Base-by-base conservation (phyloP, 2,888 invertebrate genomes). In the Acanthosoma haemorrhoidale region DNA sequence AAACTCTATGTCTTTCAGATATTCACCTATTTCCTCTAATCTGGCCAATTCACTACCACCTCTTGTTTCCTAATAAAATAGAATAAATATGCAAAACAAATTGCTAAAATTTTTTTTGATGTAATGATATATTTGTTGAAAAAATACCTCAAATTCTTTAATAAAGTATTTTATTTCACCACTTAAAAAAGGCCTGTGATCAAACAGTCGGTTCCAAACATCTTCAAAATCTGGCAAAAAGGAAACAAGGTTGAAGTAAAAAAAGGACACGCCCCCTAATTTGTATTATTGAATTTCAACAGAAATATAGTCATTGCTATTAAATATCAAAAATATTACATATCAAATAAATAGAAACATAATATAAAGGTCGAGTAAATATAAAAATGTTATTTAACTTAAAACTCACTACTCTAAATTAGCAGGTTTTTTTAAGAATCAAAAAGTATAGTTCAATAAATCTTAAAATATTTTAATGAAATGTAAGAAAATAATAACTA, bases 101-200 rank as follows among this genome's bases (percentile, higher is more conserved):
- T n/a, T n/a, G n/a, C n/a, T n/a, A n/a, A n/a, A n/a, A n/a, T n/a
- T n/a, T n/a, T n/a, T n/a, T n/a, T n/a, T n/a, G n/a, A n/a, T n/a
- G n/a, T n/a, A n/a, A n/a, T n/a, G n/a, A n/a, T n/a, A n/a, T n/a
- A n/a, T n/a, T n/a, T n/a, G n/a, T 73, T 73, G 67, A 72, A 70
- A 66, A 72, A 77, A 80, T 83, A 91, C 92, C 86, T 94, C 93
- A 81, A 94, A 94, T 79, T 94, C 92, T 75, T 88, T 88, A 4
- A 93, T 80, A 81, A 91, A 89, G 79, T 86, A 88, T 75, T 88
- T 88, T 75, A 94, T 88, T 85, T 94, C 94, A 69, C 93, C 92
- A 81, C 87, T 90, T 71, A 94, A 80, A 79, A 94, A 92, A 36
- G 91, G 90, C 74, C 89, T 86, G 78, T 94, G 94, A 80, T 94